Percentiles rank a stretch among this genome's conserved stretches.
phyloP scores from a whole-genome alignment of 1,140 invertebrate species.

The Reticulitermes speratus region DNA sequence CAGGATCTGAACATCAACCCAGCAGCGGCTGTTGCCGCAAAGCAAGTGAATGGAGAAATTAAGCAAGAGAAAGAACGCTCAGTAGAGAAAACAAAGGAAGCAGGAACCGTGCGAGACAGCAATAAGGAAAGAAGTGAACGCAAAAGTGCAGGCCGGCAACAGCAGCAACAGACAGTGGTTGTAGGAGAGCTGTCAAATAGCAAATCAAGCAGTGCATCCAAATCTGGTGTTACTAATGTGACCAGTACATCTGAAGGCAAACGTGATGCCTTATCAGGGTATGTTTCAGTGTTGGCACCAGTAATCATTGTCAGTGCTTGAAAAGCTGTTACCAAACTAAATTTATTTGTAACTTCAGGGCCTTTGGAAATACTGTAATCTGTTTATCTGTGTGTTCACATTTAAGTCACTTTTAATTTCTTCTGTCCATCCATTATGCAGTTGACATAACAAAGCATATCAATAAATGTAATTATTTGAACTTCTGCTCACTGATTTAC shows the following conservation, averaged over 20 bases:
- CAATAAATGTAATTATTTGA: too few species aligned
- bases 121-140: constrained; percentile 29
- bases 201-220: constrained; percentile 23
- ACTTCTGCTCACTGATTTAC: too few species aligned
- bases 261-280: constrained; percentile 26
- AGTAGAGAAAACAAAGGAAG: constrained; percentile 24
- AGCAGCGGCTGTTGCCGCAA: neutral
- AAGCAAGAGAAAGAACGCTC: constrained; percentile 21
- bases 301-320: too few species aligned
- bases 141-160: constrained; percentile 27
- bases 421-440: too few species aligned
- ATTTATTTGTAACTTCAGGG: too few species aligned
- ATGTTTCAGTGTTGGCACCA: neutral
- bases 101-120: constrained; percentile 14
- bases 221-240: neutral
- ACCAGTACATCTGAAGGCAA: constrained; percentile 30
- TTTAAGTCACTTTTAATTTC: too few species aligned
- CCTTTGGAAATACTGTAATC: too few species aligned
- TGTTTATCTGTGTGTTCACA: too few species aligned
- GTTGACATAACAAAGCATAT: too few species aligned
- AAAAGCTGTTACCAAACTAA: too few species aligned
- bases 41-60: constrained; percentile 34
- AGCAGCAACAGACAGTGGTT: constrained; percentile 15
- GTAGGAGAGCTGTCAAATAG: neutral
- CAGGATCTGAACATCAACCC: constrained; percentile 22